A percentile compares a stretch with the other conserved stretches of the same genome.
Conservation (phyloP, 2,888 invertebrate species). For the Cerastoderma edule region DNA sequence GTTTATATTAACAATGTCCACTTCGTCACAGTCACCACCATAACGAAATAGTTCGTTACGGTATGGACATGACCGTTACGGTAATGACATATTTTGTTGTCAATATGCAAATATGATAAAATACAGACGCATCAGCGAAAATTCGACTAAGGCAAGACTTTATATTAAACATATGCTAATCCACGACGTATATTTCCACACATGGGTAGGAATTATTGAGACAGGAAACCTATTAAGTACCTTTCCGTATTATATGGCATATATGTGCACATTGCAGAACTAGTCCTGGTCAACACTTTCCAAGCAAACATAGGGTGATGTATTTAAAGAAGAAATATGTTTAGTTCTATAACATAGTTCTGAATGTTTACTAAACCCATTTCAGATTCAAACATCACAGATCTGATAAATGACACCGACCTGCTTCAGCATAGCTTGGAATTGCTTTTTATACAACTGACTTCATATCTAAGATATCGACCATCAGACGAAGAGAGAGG, state of each 20-base stretch:
- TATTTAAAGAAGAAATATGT: neutral
- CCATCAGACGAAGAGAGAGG: neutral
- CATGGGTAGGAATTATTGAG: neutral
- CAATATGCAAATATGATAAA: neutral
- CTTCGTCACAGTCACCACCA: conserved; percentile 8
- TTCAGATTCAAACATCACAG: neutral
- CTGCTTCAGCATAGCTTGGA: neutral
- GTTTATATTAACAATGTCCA: neutral
- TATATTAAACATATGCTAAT: neutral
- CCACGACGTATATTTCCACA: neutral
- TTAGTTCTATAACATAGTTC: neutral
- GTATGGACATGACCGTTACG: neutral
- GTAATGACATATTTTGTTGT: neutral
- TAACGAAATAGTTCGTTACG: neutral
- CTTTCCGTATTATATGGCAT: too few relatives aligned
- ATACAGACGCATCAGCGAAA: neutral
- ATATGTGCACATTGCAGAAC: too few relatives aligned
- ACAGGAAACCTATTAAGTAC: too few relatives aligned
- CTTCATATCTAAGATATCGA: neutral
- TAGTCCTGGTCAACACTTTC: too few relatives aligned
- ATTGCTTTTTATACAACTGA: neutral
- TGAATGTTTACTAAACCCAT: neutral
- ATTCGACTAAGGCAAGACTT: neutral
- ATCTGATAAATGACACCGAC: neutral
- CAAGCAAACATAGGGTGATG: neutral